These are phyloP conservation scores for Ruditapes philippinarum DNA, from an alignment of 1,140 invertebrate genomes.

Conservation along the genomic window DNA sequence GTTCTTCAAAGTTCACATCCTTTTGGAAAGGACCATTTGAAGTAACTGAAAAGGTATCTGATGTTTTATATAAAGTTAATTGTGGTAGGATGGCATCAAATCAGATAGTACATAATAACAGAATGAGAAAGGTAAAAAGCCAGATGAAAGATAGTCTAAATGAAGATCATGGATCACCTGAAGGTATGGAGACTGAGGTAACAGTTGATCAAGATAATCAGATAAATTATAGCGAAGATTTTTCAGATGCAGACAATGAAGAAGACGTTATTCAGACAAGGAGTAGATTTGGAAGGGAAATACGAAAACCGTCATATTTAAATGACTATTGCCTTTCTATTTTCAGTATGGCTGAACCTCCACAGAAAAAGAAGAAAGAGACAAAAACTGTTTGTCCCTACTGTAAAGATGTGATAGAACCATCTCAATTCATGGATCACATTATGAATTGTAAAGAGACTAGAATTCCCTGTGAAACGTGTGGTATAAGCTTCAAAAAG, in stretches of 20 bases:
- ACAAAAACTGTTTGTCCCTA: too few relatives aligned
- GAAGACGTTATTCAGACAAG: not conserved
- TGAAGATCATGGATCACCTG: not conserved
- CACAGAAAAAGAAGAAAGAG: not conserved
- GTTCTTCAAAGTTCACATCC: conserved; percentile 8
- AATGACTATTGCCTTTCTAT: not conserved
- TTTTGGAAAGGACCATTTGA: not conserved
- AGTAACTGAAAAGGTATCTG: not conserved
- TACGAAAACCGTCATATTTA: not conserved
- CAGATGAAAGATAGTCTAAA: not conserved
- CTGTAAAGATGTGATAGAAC: too few relatives aligned
- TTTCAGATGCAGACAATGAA: not conserved
- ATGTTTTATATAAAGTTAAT: conserved; percentile 4
- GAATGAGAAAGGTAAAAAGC: not conserved
- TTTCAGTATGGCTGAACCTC: not conserved
- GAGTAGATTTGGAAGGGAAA: not conserved
- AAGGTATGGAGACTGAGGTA: not conserved
- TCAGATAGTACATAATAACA: not conserved
- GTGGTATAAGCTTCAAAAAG: too few relatives aligned
- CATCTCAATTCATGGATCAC: too few relatives aligned
- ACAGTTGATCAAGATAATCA: too few relatives aligned
- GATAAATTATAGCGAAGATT: not conserved
- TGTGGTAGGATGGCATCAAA: not conserved
- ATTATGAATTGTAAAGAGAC: too few relatives aligned
- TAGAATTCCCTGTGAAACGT: too few relatives aligned